Percentiles rank a stretch among this genome's conserved stretches.
Conservation (phyloP, 2,797 vertebrate species). For the Acanthis flammea region DNA sequence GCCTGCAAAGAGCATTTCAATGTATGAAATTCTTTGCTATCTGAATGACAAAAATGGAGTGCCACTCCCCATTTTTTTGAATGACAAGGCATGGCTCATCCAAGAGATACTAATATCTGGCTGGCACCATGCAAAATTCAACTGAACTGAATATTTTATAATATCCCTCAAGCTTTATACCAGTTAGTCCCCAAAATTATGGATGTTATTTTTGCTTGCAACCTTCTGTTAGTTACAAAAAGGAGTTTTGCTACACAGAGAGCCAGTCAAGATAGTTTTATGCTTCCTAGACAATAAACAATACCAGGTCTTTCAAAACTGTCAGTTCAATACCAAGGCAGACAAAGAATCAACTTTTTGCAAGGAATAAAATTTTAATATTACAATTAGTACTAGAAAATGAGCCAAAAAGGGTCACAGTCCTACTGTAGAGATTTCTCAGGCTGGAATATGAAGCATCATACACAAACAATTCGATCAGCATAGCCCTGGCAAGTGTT, state of each 20-base stretch:
- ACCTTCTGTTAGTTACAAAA: background rate
- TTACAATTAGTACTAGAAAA: slow-evolving; percentile 49
- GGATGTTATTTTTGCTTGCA: background rate
- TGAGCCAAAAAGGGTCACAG: slow-evolving; percentile 24
- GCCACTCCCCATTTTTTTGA: background rate
- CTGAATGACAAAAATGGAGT: background rate
- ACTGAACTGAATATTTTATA: background rate
- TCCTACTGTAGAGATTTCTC: slow-evolving; percentile 23
- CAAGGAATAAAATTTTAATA: background rate
- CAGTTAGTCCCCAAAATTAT: background rate
- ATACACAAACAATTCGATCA: slow-evolving; percentile 22
- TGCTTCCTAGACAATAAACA: slow-evolving; percentile 3
- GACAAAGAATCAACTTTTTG: slow-evolving; percentile 66
- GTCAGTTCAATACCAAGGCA: slow-evolving; percentile 5
- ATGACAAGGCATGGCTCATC: background rate
- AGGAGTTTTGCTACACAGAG: background rate
- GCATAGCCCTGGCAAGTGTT: slow-evolving; percentile 11
- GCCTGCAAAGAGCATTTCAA: background rate
- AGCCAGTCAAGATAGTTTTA: background rate
- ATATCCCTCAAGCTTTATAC: background rate
- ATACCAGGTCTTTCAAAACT: background rate
- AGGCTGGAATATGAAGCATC: slow-evolving; percentile 29
- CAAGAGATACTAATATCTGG: background rate
- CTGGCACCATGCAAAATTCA: background rate
- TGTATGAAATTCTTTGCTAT: background rate